Conservation (phyloP, 1,140 invertebrate genomes). For the Ptiloglossa arizonensis region DNA sequence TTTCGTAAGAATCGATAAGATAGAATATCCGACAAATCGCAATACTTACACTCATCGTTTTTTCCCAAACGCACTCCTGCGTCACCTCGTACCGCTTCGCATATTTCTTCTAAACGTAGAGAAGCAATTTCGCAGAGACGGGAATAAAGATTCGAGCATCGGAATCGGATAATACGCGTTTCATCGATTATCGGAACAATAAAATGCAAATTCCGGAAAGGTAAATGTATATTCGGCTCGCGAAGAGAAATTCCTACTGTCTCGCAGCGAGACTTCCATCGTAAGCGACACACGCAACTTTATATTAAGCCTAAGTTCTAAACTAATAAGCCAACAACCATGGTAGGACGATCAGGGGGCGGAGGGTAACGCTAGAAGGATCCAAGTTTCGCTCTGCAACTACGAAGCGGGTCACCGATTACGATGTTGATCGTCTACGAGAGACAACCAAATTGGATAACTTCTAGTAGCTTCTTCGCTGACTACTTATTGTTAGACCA, state of each 20-base stretch:
- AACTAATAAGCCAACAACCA: slow-evolving; percentile 70
- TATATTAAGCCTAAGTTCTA: slow-evolving; percentile 70
- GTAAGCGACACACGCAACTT: slow-evolving; percentile 63
- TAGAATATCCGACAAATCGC: too few relatives aligned
- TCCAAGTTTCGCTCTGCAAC: slow-evolving; percentile 58
- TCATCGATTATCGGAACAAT: background rate
- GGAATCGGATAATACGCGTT: background rate
- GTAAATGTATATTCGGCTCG: background rate
- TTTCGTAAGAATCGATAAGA: too few relatives aligned
- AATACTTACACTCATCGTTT: too few relatives aligned
- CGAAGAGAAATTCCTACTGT: slow-evolving; percentile 32
- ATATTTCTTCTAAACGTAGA: too few relatives aligned
- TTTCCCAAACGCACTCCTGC: too few relatives aligned
- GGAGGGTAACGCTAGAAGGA: slow-evolving; percentile 47
- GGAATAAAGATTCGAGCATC: too few relatives aligned
- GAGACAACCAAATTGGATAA: slow-evolving; percentile 68
- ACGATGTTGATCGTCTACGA: slow-evolving; percentile 65
- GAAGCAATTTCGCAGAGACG: too few relatives aligned
- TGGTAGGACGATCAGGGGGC: slow-evolving; percentile 48
- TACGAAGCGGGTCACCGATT: slow-evolving; percentile 65
- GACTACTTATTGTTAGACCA: slow-evolving; percentile 30
- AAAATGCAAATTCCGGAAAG: background rate
- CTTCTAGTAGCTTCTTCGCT: slow-evolving; percentile 59
- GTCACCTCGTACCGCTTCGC: too few relatives aligned
- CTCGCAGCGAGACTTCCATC: slow-evolving; percentile 53